Base-by-base conservation (phyloP, 2,797 vertebrate genomes). In the Pangasius larnaudii region DNA sequence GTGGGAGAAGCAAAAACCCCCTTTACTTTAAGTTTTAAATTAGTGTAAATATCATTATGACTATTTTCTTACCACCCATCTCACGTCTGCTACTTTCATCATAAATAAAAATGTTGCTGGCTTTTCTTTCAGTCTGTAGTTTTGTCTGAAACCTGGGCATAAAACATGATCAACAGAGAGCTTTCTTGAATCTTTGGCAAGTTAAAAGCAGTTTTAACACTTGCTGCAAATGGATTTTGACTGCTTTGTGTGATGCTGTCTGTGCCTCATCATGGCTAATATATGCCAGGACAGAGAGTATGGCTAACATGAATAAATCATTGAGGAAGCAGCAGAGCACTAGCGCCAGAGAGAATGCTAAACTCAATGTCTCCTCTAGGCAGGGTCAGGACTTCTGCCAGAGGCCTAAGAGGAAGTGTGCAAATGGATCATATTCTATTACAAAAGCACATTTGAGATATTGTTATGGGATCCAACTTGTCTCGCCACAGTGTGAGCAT, bases 41-140 rank as follows among this genome's bases (percentile, higher is more conserved):
- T 94, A 95, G 91, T 98, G 97, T 98, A 97, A 96, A 98, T 98
- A 98, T 95, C 93, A 94, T 92, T 95, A 94, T 97, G 96, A 91
- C 11, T 82, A 71, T 87, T 74, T 96, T 97, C 92, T 95, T 96
- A 95, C 94, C 93, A 95, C 95, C 95, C 95, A 77, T 90, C 93
- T 95, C 96, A 95, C 95, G 94, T 93, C 91, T 94, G 91, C 90
- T 91, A 92, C 89, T 92, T 93, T 83, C 90, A 72, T 90, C 90
- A 89, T 89, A 91, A 95, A 94, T 94, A 94, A 95, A 95, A 92
- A 92, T 80, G 53, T 86, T 79, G 84, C 84, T 59, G 58, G 27
- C 53, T 87, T 85, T 89, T 74, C 67, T 13, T 78, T 53, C 30
- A 18, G 56, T 53, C 58, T 86, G 67, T 65, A 71, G 27, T 86